These are phyloP conservation scores for Opisthograptis luteolata DNA, from an alignment of 2,888 invertebrate species.

Conservation along the genomic window DNA sequence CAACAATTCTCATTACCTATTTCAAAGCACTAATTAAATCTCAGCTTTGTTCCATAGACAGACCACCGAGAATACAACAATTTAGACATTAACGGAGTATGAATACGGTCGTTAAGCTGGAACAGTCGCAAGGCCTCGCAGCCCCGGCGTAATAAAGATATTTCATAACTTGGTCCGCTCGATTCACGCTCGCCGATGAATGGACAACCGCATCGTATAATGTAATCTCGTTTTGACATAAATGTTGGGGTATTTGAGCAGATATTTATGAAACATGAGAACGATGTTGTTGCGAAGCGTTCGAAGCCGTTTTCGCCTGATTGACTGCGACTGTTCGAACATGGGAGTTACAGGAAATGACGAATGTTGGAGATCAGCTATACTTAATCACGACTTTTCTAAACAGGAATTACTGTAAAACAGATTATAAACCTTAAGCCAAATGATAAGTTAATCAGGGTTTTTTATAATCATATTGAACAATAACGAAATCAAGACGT, in stretches of 20 bases:
- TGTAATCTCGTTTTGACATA: conserved; percentile 40
- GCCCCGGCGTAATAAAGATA: conserved; percentile 33
- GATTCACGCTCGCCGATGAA: conserved; percentile 40
- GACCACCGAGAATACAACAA: conserved; percentile 14
- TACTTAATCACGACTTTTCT: no score
- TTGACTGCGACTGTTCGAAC: neutral
- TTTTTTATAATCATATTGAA: no score
- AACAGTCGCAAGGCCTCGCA: conserved; percentile 32
- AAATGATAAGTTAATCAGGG: no score
- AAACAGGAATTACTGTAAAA: no score
- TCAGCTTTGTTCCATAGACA: neutral
- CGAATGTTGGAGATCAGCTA: no score
- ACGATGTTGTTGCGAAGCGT: conserved; percentile 30
- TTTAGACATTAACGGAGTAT: conserved; percentile 10
- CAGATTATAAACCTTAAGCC: no score
- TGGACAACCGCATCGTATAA: conserved; percentile 36
- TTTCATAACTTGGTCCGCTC: conserved; percentile 43
- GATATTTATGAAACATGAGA: conserved; percentile 25
- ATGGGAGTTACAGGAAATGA: no score
- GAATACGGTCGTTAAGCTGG: conserved; percentile 26
- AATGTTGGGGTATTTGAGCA: conserved; percentile 6
- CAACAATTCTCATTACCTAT: no score
- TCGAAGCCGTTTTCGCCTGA: neutral
- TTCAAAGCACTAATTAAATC: neutral
- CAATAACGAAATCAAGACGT: no score